Base-by-base conservation (phyloP, 2,888 invertebrate genomes). In the Tricholauxania praeusta region DNA sequence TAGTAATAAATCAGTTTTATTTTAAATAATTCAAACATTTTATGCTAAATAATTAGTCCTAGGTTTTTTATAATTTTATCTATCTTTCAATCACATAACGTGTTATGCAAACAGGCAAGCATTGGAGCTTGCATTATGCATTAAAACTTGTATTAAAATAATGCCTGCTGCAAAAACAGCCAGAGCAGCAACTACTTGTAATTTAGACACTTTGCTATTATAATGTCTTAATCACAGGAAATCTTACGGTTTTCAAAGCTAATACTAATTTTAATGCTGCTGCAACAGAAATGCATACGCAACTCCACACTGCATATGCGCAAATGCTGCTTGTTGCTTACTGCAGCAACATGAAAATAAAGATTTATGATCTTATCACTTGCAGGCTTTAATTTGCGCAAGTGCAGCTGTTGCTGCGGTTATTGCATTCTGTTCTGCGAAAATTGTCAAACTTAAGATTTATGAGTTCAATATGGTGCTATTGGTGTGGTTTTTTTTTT, bases 141-240 rank as follows among this genome's bases (percentile, higher is more conserved):
- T 19, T 32, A 19, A 39, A 22, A 22, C 8, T 15, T 59, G 19
- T 59, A 22, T 22, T 15, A 19, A 19, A 19, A 22, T 59, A 19
- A 17, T 59, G 15, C 59, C 32, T 19, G 60, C n/a, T 28, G 60
- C 28, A 22, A 60, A 14, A 10, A 60, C 8, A 1, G 15, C 15
- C 28, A 60, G 15, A 15, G 0, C 12, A 60, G 14, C 60, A 32
- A 32, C 39, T 39, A 15, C 22, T 39, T 39, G 39, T 39, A 39
- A 39, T 39, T 6, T 39, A 39, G n/a, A 22, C 32, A 39, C n/a
- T 60, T 39, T 32, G 47, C 60, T 22, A 62, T 65, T 72, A 53
- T 73, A 69, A 73, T 70, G 70, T 73, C 70, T 73, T 73, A 69
- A 70, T 73, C 57, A 52, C 65, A 65, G 65, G 65, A 64, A 65